Evolutionary conservation across 2,888 invertebrate genomes (phyloP), one percentile per base, ranked within the genome.

Genomic region (Oscheius sp.): DNA sequence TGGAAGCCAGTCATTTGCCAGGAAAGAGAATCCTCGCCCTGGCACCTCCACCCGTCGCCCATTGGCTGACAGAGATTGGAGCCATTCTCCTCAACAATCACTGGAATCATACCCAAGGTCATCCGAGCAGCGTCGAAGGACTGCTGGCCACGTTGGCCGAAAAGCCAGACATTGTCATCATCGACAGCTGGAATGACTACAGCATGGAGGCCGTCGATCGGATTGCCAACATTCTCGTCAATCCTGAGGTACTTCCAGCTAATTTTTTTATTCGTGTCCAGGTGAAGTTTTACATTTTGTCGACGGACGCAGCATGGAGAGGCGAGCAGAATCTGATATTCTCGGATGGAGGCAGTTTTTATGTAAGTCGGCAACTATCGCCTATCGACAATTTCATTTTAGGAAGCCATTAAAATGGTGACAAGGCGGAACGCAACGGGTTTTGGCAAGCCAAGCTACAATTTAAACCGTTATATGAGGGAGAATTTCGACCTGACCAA

Each of bases 161-260:
- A 18, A 46, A 66, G 13, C 66, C 66, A 0, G 66, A 66, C 13
- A 21, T 66, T 6, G 66, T 66, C 12, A 7, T 66, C 6, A 49
- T 66, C 35, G 66, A 66, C 66, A 66, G 66, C 18, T 66, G 66
- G 66, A 66, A 18, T 29, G 66, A 66, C 52, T 66, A 66, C 35
- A 29, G 52, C 18, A 49, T 66, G 29, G 66, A 66, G 27, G 66
- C 66, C 25, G 49, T 66, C 18, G 66, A 66, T 16, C 13, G 52
- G 23, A 29, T 66, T n/a, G 66, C 52, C 18, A 66, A 66, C 29
- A 66, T 66, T 12, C 18, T 66, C 9, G 52, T 27, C 5, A 66
- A 49, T 29, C 52, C 66, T 1, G 66, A 66, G 29, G 66, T 63
- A 55, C 2, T 21, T 13, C 23, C 5, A 7, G 21, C 56, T 53